Percentiles rank a stretch among this genome's conserved stretches.
Evolutionary conservation across 1,140 invertebrate species (phyloP).

Genomic region (Liolophura sinensis): DNA sequence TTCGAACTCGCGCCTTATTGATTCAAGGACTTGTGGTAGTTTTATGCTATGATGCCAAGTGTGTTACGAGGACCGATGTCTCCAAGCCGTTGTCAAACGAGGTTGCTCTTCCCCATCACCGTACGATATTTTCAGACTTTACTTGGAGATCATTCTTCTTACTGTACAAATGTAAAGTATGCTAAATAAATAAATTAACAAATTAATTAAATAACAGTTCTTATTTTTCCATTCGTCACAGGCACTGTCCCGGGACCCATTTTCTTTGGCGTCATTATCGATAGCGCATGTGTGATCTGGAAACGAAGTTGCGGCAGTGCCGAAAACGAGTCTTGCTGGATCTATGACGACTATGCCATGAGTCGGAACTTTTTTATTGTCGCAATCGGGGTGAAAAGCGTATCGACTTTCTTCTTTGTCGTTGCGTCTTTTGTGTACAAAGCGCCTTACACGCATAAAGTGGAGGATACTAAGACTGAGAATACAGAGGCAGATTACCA

Average conservation of each 20-base stretch:
- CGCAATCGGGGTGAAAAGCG: constrained; percentile 11
- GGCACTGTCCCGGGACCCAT: constrained; percentile 53
- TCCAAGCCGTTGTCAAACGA: too few relatives aligned
- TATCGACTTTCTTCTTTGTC: constrained; percentile 19
- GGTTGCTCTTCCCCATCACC: too few relatives aligned
- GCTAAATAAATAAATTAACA: background rate
- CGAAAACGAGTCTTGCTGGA: constrained; percentile 47
- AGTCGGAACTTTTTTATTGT: constrained; percentile 16
- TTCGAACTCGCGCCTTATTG: too few relatives aligned
- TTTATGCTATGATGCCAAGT: too few relatives aligned
- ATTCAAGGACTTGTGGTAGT: too few relatives aligned
- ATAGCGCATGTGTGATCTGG: constrained; percentile 52
- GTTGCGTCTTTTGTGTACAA: constrained; percentile 23
- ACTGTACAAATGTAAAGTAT: too few relatives aligned
- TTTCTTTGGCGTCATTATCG: constrained; percentile 43
- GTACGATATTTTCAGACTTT: too few relatives aligned
- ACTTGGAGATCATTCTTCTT: too few relatives aligned
- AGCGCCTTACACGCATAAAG: constrained; percentile 7
- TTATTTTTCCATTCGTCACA: constrained; percentile 13
- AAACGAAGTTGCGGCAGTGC: constrained; percentile 34
- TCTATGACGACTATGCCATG: constrained; percentile 39
- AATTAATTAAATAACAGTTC: background rate
- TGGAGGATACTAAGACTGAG: too few relatives aligned
- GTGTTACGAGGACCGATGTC: too few relatives aligned
- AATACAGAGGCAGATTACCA: too few relatives aligned